A percentile compares a stretch with the other conserved stretches of the same genome.
These are phyloP conservation scores for Stichodactyla helianthus DNA, from an alignment of 64 coral and sea anemone species.

Conservation along the genomic window DNA sequence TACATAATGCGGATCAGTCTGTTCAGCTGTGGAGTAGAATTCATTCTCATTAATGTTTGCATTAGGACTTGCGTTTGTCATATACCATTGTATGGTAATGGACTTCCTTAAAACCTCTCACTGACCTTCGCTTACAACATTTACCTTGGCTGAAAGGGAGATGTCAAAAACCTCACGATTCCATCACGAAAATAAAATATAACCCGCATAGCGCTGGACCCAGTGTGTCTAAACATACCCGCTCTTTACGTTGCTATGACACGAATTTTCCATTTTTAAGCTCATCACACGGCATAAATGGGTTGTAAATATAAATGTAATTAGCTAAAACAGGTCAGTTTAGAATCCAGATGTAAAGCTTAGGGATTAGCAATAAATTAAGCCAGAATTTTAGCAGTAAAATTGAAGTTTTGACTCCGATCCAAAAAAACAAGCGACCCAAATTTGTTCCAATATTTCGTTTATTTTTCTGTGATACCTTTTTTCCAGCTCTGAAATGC, in stretches of 20 bases:
- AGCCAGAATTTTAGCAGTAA: background rate
- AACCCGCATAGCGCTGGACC: background rate
- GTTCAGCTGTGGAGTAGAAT: conserved; percentile 2
- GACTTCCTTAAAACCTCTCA: background rate
- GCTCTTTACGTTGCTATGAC: background rate
- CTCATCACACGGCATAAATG: background rate
- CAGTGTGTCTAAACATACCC: background rate
- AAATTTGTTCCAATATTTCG: too few species aligned
- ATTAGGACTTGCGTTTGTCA: background rate
- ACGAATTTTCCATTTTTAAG: background rate
- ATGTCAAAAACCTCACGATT: background rate
- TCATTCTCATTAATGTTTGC: background rate
- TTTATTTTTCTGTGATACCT: too few species aligned
- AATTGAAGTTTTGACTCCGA: too few species aligned
- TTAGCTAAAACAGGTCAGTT: background rate
- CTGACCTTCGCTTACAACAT: background rate
- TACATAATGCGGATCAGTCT: background rate
- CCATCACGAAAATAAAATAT: background rate
- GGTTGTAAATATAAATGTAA: background rate
- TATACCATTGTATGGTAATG: background rate
- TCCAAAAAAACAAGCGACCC: too few species aligned
- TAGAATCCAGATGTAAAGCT: background rate
- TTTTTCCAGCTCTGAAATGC: too few species aligned
- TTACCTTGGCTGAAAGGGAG: background rate
- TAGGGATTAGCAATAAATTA: background rate